These are phyloP conservation scores for Artemia sinica DNA, from an alignment of 2,888 invertebrate species.

Conservation along the genomic window DNA sequence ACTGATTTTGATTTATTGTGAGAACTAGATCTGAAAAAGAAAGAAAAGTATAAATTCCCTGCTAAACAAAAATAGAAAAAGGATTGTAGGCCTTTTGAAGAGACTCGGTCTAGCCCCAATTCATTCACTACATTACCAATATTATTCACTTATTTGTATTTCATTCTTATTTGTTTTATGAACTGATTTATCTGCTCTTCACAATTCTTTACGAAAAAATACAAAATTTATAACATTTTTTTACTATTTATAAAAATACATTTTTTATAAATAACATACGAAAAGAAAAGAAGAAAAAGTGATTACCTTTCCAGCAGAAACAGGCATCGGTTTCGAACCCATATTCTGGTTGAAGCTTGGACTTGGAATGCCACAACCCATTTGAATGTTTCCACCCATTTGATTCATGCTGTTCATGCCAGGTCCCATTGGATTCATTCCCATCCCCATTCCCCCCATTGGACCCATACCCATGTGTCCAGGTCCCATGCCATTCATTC, in stretches of 20 bases:
- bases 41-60: too few relatives aligned
- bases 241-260: background rate
- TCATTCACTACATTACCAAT: too few relatives aligned
- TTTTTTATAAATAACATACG: background rate
- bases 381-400: constrained; percentile 26
- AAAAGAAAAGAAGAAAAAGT: background rate
- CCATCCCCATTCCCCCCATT: constrained; percentile 37
- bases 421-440: constrained; percentile 34
- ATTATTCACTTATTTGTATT: too few relatives aligned
- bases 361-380: constrained; percentile 25
- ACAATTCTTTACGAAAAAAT: too few relatives aligned
- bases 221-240: background rate
- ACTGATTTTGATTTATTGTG: too few relatives aligned
- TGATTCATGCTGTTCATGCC: constrained; percentile 44
- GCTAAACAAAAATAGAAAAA: background rate
- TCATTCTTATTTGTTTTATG: too few relatives aligned
- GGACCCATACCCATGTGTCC: constrained; percentile 31
- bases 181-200: too few relatives aligned
- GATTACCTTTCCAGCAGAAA: constrained; percentile 65
- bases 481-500: constrained; percentile 34
- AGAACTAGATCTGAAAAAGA: too few relatives aligned
- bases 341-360: constrained; percentile 22
- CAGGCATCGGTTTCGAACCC: constrained; percentile 53
- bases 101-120: background rate
- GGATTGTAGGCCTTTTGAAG: constrained; percentile 16